phyloP scores from a whole-genome alignment of 2,888 invertebrate species.

The Euphydryas editha region DNA sequence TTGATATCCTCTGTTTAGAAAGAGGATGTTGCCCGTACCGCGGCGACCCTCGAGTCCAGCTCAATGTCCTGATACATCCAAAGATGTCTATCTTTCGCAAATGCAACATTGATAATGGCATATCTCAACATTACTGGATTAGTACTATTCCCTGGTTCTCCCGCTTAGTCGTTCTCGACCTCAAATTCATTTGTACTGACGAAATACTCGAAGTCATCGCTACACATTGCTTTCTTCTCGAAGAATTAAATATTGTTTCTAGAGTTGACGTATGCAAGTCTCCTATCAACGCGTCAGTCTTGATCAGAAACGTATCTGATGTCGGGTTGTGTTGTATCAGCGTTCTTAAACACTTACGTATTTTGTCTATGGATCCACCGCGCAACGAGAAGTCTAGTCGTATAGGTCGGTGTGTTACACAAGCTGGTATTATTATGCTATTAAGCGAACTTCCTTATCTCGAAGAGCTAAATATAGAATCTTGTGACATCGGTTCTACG shows the following conservation, averaged over 20 bases:
- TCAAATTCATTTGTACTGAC: slow-evolving; percentile 80
- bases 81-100: slow-evolving; percentile 76
- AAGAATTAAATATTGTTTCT: slow-evolving; percentile 79
- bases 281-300: slow-evolving; percentile 74
- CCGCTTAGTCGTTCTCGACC: slow-evolving; percentile 71
- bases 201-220: slow-evolving; percentile 76
- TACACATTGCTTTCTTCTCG: slow-evolving; percentile 64
- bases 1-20: slow-evolving; percentile 79
- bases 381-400: slow-evolving; percentile 71
- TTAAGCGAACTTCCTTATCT: slow-evolving; percentile 69
- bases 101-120: slow-evolving; percentile 74
- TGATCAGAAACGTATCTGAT: slow-evolving; percentile 77
- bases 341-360: slow-evolving; percentile 67
- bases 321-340: slow-evolving; percentile 67
- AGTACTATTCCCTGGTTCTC: slow-evolving; percentile 64
- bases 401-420: slow-evolving; percentile 75
- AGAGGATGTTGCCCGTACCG: slow-evolving; percentile 71
- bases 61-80: slow-evolving; percentile 73
- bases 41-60: slow-evolving; percentile 74
- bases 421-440: slow-evolving; percentile 72
- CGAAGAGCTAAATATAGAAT: slow-evolving; percentile 76
- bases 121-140: slow-evolving; percentile 74
- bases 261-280: slow-evolving; percentile 77
- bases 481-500: slow-evolving; percentile 79
- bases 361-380: slow-evolving; percentile 77